phyloP scores from a whole-genome alignment of 2,113 vertebrate genomes.

The Edolisoma coerulescens region DNA sequence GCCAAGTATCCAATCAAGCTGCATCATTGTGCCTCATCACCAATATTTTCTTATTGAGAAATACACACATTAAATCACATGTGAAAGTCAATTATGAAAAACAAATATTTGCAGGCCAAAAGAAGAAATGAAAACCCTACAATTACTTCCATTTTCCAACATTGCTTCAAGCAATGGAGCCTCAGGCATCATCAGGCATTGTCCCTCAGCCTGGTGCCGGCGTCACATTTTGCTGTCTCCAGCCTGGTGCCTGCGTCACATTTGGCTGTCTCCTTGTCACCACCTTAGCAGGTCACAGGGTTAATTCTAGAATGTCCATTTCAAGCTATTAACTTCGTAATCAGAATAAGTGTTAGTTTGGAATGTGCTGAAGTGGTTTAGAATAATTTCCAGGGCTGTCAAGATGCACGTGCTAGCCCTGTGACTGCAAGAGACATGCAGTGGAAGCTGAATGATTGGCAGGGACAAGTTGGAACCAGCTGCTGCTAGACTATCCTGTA shows the following conservation, averaged over 20 bases:
- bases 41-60: background rate
- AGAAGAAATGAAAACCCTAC: background rate
- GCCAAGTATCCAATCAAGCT: background rate
- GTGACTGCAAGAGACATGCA: background rate
- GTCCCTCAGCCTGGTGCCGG: background rate
- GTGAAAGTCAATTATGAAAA: slow-evolving; percentile 13
- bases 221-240: background rate
- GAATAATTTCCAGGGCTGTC: slow-evolving; percentile 15
- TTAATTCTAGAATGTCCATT: slow-evolving; percentile 27
- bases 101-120: background rate
- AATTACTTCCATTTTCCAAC: background rate
- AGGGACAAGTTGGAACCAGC: background rate
- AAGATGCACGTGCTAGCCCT: background rate
- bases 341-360: background rate
- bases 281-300: background rate
- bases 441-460: background rate
- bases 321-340: slow-evolving; percentile 10
- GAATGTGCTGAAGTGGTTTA: slow-evolving; percentile 13
- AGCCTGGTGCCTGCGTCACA: background rate
- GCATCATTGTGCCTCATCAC: background rate
- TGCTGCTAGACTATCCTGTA: background rate
- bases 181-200: background rate
- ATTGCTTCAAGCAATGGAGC: background rate
- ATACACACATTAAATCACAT: background rate
- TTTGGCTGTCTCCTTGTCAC: background rate